phyloP scores from a whole-genome alignment of 2,113 vertebrate species.

The Actenoides hombroni region DNA sequence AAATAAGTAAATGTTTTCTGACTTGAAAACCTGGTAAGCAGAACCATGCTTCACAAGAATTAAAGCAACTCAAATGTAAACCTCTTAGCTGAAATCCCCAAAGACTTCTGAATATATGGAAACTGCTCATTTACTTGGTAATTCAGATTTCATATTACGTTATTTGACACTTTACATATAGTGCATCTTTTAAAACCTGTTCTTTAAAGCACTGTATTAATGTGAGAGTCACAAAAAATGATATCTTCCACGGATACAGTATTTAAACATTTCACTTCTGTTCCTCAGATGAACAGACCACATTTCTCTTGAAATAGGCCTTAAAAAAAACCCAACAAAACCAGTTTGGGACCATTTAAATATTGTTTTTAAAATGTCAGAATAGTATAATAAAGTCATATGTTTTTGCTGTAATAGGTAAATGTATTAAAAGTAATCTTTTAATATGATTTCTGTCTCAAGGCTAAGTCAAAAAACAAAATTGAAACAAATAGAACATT shows the following conservation, averaged over 20 bases:
- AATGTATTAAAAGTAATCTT: conserved; percentile 15
- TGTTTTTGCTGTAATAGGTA: neutral
- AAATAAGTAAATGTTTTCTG: neutral
- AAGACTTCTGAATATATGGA: neutral
- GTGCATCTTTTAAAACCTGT: neutral
- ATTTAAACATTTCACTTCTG: neutral
- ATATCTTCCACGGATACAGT: neutral
- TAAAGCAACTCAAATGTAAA: neutral
- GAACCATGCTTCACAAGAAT: neutral
- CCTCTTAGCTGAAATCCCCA: neutral
- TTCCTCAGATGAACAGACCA: neutral
- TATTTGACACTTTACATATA: neutral
- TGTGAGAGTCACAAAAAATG: neutral
- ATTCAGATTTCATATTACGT: neutral
- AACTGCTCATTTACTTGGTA: neutral
- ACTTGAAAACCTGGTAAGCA: neutral
- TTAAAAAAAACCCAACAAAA: neutral
- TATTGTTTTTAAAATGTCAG: neutral
- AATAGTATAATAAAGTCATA: neutral
- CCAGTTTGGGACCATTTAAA: neutral
- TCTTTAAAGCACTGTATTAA: neutral
- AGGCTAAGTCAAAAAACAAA: neutral
- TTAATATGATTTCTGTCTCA: neutral
- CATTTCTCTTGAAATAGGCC: neutral
- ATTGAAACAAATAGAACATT: neutral